These are phyloP conservation scores for Euplexia lucipara DNA, from an alignment of 2,888 invertebrate species.

Conservation along the genomic window DNA sequence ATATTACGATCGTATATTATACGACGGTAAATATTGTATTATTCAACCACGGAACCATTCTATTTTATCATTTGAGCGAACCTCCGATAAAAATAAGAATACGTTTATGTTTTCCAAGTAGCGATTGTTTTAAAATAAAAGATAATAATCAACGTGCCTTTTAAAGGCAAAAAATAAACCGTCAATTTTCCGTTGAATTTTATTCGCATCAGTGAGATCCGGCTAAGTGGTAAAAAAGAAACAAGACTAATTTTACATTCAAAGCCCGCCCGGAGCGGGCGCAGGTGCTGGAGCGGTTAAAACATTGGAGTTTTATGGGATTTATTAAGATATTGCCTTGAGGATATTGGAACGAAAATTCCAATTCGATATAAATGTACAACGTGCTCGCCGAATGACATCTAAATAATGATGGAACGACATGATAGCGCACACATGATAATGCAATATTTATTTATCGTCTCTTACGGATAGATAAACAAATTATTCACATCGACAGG, in stretches of 20 bases:
- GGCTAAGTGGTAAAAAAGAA: constrained; percentile 90
- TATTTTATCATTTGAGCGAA: neutral
- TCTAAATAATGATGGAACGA: constrained; percentile 63
- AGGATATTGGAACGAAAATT: constrained; percentile 84
- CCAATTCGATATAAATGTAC: constrained; percentile 74
- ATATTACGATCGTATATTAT: neutral
- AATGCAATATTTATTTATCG: constrained; percentile 49
- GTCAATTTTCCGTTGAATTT: constrained; percentile 85
- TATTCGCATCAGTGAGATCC: constrained; percentile 84
- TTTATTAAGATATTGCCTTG: constrained; percentile 88
- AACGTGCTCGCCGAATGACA: constrained; percentile 55
- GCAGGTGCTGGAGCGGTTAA: constrained; percentile 88
- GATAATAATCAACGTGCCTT: constrained; percentile 67
- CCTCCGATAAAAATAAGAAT: constrained; percentile 4
- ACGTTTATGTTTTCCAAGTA: constrained; percentile 3
- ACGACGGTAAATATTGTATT: neutral
- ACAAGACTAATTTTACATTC: constrained; percentile 90
- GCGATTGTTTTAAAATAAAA: constrained; percentile 57
- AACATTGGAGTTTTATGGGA: constrained; percentile 90
- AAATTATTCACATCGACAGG: constrained; percentile 47
- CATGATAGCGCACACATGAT: constrained; percentile 53
- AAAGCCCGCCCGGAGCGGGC: constrained; percentile 84
- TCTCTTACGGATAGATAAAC: constrained; percentile 44
- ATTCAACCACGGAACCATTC: neutral
- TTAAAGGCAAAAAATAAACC: constrained; percentile 77